Evolutionary conservation across 1,140 invertebrate species (phyloP).

Genomic region (Protaetia brevitarsis): DNA sequence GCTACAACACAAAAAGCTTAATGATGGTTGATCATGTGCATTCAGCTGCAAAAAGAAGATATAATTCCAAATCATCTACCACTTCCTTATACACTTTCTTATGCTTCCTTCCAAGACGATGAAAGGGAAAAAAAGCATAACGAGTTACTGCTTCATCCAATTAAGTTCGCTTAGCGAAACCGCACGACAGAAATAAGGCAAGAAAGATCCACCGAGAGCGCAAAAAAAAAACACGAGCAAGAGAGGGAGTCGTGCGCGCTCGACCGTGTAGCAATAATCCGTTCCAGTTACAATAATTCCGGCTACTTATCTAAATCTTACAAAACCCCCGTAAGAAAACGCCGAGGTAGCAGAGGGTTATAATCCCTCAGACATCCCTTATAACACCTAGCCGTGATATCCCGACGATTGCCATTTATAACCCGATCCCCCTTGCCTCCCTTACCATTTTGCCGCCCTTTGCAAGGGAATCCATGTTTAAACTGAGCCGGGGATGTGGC

Average conservation of each 20-base stretch:
- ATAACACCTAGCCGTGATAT: constrained; percentile 12
- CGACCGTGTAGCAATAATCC: neutral
- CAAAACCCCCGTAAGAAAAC: constrained; percentile 6
- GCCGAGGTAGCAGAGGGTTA: constrained; percentile 11
- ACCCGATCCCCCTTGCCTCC: neutral
- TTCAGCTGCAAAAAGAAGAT: no score
- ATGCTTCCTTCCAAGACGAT: no score
- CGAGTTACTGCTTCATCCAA: no score
- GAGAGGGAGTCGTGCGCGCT: neutral
- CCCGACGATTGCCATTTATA: constrained; percentile 21
- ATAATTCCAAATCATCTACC: no score
- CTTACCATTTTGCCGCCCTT: neutral
- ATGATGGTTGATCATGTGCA: no score
- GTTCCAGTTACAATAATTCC: constrained; percentile 11
- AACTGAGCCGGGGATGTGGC: no score
- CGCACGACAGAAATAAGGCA: neutral
- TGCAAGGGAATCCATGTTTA: no score
- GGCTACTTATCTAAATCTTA: constrained; percentile 7
- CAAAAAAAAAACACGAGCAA: neutral
- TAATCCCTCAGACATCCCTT: constrained; percentile 12
- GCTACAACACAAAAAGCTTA: no score
- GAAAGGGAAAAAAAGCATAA: no score
- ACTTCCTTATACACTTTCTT: no score
- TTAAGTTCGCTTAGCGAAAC: no score
- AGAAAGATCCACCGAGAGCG: no score